Evolutionary conservation across 2,797 vertebrate species (phyloP).

Genomic region (Euthynnus affinis): DNA sequence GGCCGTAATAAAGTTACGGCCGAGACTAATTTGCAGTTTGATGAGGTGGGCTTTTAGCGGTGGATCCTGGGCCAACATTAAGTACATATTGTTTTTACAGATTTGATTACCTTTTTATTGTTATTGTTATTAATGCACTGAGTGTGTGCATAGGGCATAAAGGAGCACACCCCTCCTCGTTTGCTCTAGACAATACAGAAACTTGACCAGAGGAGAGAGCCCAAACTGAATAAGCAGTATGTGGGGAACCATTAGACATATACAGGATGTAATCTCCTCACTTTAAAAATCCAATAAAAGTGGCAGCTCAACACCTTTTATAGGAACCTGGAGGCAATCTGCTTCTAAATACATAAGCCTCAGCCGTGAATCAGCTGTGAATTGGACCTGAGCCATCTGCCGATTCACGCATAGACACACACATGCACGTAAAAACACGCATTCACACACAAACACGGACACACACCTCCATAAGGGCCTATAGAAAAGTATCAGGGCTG

Average conservation of each 20-base stretch:
- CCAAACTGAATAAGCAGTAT: conserved; percentile 63
- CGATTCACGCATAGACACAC: conserved; percentile 40
- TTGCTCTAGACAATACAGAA: conserved; percentile 59
- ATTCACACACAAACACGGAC: conserved; percentile 1
- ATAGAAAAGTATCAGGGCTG: conserved; percentile 56
- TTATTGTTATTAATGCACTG: conserved; percentile 88
- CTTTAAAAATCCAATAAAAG: conserved; percentile 81
- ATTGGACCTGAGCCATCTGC: conserved; percentile 72
- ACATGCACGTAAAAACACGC: conserved; percentile 9
- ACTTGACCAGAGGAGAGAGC: conserved; percentile 59
- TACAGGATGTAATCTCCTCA: conserved; percentile 70
- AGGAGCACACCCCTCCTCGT: conserved; percentile 33
- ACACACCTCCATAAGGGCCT: conserved; percentile 43
- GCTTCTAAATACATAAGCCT: conserved; percentile 74
- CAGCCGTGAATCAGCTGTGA: conserved; percentile 71
- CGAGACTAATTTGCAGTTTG: conserved; percentile 87
- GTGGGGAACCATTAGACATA: conserved; percentile 72
- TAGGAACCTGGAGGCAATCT: conserved; percentile 74
- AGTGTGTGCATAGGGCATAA: conserved; percentile 54
- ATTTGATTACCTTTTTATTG: conserved; percentile 87
- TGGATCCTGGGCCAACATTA: conserved; percentile 84
- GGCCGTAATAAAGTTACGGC: conserved; percentile 89
- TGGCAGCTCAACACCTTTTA: conserved; percentile 81
- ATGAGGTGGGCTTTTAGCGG: conserved; percentile 87
- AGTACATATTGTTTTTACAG: conserved; percentile 88